A percentile compares a stretch with the other conserved stretches of the same genome.
Conservation (phyloP, 2,113 vertebrate species). For the Tachuris rubrigastra region DNA sequence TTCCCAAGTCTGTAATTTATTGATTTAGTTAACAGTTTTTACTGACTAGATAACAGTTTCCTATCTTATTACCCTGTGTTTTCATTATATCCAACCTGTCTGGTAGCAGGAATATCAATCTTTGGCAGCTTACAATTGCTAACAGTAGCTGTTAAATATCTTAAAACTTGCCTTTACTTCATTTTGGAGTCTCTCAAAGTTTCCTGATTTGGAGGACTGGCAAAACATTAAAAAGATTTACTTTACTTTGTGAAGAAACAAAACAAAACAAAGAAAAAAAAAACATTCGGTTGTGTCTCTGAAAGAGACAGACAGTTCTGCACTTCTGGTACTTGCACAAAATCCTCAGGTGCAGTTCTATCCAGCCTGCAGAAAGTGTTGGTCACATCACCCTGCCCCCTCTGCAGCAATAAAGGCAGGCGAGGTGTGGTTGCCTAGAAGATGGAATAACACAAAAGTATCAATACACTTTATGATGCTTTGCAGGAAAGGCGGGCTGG, state of each 20-base stretch:
- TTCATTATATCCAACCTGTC: conserved; percentile 45
- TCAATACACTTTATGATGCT: neutral
- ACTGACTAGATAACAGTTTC: conserved; percentile 52
- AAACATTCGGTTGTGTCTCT: neutral
- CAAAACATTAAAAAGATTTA: neutral
- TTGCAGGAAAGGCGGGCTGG: neutral
- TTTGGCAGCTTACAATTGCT: conserved; percentile 30
- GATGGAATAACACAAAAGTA: conserved; percentile 16
- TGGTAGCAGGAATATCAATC: conserved; percentile 27
- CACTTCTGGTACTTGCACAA: neutral
- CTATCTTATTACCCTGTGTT: conserved; percentile 43
- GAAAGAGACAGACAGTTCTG: neutral
- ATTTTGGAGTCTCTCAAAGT: neutral
- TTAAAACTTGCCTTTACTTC: conserved; percentile 15
- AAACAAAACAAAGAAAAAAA: neutral
- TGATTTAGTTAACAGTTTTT: conserved; percentile 53
- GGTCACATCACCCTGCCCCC: neutral
- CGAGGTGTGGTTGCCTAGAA: neutral
- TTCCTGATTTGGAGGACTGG: neutral
- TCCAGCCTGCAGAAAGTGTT: neutral
- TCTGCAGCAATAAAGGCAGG: neutral
- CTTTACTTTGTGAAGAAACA: neutral
- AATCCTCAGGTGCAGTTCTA: neutral
- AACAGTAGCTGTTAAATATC: neutral
- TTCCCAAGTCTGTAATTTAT: conserved; percentile 47